phyloP scores from a whole-genome alignment of 64 coral and sea anemone species.

The Montipora sp. region DNA sequence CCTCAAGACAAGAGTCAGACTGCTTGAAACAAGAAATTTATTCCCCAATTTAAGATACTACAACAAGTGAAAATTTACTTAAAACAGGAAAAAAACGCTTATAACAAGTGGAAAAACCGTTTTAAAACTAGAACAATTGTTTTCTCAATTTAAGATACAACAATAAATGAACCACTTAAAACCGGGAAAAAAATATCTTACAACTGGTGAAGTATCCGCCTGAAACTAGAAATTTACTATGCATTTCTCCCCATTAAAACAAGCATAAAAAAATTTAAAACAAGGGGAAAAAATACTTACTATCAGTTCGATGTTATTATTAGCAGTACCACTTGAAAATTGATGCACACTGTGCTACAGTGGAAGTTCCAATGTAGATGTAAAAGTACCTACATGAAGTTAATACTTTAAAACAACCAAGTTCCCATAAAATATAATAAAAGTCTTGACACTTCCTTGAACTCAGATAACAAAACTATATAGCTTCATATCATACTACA shows the following conservation, averaged over 20 bases:
- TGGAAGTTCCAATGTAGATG: neutral
- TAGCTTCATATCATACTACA: neutral
- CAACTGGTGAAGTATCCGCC: neutral
- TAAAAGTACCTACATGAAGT: neutral
- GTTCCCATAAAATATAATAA: neutral
- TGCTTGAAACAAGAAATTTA: neutral
- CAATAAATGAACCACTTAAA: neutral
- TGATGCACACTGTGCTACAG: neutral
- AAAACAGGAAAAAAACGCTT: too few species aligned
- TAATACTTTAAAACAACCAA: constrained; percentile 11
- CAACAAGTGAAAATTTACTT: too few species aligned
- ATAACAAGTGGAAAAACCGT: too few species aligned
- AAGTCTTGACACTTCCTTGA: neutral
- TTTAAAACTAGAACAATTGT: too few species aligned
- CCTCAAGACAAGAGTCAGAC: neutral
- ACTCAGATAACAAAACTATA: neutral
- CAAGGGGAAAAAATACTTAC: neutral
- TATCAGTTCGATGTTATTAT: neutral
- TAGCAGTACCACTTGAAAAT: neutral
- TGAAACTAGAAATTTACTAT: neutral
- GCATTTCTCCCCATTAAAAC: neutral
- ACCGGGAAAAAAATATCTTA: neutral
- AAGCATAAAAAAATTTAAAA: neutral
- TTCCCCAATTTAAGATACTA: neutral
- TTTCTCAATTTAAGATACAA: neutral